Percentiles rank a stretch among this genome's conserved stretches.
phyloP scores from a whole-genome alignment of 1,140 invertebrate species.

The Drosophila tani region DNA sequence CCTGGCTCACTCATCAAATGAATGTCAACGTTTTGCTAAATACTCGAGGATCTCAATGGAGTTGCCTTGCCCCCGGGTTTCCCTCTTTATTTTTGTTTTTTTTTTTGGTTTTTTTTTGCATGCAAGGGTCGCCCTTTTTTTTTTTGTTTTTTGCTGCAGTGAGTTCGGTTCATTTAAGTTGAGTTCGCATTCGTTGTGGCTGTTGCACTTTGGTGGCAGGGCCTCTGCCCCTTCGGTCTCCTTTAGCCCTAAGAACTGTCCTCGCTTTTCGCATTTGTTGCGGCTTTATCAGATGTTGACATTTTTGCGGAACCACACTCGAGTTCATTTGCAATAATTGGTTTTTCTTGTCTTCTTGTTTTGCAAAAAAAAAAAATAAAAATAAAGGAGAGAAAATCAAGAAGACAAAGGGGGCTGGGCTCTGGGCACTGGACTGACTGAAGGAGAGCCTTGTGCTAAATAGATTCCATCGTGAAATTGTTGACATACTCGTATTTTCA shows the following conservation, averaged over 20 bases:
- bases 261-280: slow-evolving; percentile 49
- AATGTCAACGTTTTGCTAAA: slow-evolving; percentile 77
- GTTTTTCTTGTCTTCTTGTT: slow-evolving; percentile 76
- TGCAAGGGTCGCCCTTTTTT: slow-evolving; percentile 54
- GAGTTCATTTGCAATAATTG: slow-evolving; percentile 84
- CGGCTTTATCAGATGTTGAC: slow-evolving; percentile 83
- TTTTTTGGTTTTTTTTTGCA: slow-evolving; percentile 34
- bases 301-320: slow-evolving; percentile 83
- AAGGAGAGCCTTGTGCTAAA: slow-evolving; percentile 35
- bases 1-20: slow-evolving; percentile 41
- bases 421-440: too few relatives aligned
- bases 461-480: slow-evolving; percentile 61
- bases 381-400: background rate
- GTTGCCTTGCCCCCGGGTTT: slow-evolving; percentile 22
- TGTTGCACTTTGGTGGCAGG: slow-evolving; percentile 74
- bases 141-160: background rate
- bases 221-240: slow-evolving; percentile 29
- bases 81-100: slow-evolving; percentile 20
- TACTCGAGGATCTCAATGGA: slow-evolving; percentile 63
- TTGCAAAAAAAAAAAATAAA: background rate
- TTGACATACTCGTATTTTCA: slow-evolving; percentile 64
- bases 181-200: slow-evolving; percentile 42
- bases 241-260: background rate
- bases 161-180: slow-evolving; percentile 51
- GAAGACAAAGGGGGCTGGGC: slow-evolving; percentile 2